These are phyloP conservation scores for Exephanes ischioxanthus DNA, from an alignment of 2,888 invertebrate species.

Conservation along the genomic window DNA sequence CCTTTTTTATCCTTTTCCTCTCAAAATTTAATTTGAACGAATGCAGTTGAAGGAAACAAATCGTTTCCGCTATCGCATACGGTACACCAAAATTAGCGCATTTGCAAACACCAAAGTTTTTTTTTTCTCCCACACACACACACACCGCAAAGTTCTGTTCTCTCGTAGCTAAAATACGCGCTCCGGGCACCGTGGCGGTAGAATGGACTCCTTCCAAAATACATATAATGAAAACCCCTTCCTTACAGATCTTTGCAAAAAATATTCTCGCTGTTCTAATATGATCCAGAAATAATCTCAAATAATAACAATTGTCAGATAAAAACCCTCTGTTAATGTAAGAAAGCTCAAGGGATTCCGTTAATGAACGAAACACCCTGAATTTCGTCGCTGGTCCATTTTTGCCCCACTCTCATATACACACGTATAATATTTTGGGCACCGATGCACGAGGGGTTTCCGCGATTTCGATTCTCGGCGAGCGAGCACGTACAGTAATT, in stretches of 20 bases:
- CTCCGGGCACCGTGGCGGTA: too few relatives aligned
- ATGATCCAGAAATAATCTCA: not conserved
- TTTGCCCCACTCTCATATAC: not conserved
- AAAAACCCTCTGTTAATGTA: not conserved
- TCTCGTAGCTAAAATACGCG: too few relatives aligned
- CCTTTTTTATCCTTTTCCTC: not conserved
- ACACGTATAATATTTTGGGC: conserved; percentile 16
- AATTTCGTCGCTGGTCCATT: too few relatives aligned
- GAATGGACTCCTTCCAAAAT: not conserved
- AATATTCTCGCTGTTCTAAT: not conserved
- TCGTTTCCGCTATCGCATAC: not conserved
- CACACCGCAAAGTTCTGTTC: too few relatives aligned
- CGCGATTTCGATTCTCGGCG: conserved; percentile 42
- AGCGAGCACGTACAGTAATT: conserved; percentile 54
- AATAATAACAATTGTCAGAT: too few relatives aligned
- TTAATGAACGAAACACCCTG: too few relatives aligned
- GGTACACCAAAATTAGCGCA: not conserved
- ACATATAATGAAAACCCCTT: too few relatives aligned
- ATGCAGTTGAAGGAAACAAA: too few relatives aligned
- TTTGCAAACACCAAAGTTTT: not conserved
- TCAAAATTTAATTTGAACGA: not conserved
- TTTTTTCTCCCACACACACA: too few relatives aligned
- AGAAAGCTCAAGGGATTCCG: too few relatives aligned
- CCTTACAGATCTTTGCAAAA: too few relatives aligned
- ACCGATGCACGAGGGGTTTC: conserved; percentile 8